Conservation (phyloP, 2,113 vertebrate species). For the Tauraco erythrolophus region DNA sequence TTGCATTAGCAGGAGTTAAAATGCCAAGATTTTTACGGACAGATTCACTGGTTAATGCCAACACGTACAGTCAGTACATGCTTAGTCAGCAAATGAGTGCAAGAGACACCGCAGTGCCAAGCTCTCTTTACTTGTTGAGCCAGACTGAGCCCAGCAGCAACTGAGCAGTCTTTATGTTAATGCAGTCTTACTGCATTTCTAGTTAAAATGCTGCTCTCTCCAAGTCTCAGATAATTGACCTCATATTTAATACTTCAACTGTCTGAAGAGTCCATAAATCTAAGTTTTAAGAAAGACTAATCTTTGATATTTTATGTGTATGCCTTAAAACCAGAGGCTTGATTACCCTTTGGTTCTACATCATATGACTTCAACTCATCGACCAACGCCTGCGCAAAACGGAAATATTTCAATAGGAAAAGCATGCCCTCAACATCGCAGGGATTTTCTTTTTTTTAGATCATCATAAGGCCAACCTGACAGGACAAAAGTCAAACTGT, state of each 20-base stretch:
- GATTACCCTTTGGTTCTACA: neutral
- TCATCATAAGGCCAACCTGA: neutral
- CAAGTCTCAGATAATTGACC: neutral
- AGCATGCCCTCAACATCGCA: neutral
- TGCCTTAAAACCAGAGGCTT: neutral
- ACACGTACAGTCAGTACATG: neutral
- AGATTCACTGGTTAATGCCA: neutral
- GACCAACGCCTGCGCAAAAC: neutral
- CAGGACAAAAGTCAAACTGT: neutral
- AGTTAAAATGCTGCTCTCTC: neutral
- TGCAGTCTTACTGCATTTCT: neutral
- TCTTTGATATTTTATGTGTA: neutral
- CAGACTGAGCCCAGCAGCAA: constrained; percentile 4
- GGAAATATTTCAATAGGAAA: neutral
- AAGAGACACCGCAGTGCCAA: neutral
- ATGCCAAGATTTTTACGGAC: neutral
- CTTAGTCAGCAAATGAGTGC: neutral
- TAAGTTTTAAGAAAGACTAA: neutral
- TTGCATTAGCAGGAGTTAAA: neutral
- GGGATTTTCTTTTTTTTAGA: neutral
- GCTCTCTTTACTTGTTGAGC: neutral
- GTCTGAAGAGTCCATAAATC: neutral
- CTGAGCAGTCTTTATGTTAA: neutral
- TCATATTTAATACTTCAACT: neutral
- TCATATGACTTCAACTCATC: neutral